Evolutionary conservation across 2,113 vertebrate species (phyloP).

Genomic region (Paraplagusia blochii): DNA sequence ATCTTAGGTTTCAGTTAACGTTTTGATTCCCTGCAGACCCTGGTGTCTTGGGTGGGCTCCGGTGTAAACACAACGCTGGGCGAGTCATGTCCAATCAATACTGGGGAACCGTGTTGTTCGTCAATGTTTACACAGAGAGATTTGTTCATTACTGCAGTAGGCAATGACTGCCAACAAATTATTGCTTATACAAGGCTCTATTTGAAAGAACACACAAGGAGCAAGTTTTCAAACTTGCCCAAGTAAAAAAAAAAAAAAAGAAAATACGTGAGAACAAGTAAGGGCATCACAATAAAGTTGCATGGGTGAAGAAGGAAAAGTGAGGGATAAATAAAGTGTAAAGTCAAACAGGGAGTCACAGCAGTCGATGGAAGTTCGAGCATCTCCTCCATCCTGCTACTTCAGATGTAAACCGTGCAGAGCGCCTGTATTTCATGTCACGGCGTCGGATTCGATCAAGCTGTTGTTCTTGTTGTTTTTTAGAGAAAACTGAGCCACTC

Average conservation of each 20-base stretch:
- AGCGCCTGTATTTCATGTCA: slow-evolving; percentile 55
- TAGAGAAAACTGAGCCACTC: slow-evolving; percentile 35
- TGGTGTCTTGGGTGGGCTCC: slow-evolving; percentile 35
- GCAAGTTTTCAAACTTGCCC: slow-evolving; percentile 15
- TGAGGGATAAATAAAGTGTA: slow-evolving; percentile 7
- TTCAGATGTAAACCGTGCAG: slow-evolving; percentile 48
- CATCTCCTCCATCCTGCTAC: slow-evolving; percentile 31
- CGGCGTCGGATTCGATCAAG: slow-evolving; percentile 57
- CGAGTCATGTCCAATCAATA: slow-evolving; percentile 56
- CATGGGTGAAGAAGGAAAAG: not conserved
- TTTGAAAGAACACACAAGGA: slow-evolving; percentile 17
- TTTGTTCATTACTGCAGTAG: no score
- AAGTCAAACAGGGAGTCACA: slow-evolving; percentile 42
- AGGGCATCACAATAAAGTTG: slow-evolving; percentile 5
- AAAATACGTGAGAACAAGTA: slow-evolving; percentile 3
- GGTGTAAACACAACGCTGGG: slow-evolving; percentile 35
- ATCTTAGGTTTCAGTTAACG: slow-evolving; percentile 19
- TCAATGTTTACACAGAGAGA: slow-evolving; percentile 55
- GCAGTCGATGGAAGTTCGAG: slow-evolving; percentile 47
- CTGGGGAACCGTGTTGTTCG: slow-evolving; percentile 48
- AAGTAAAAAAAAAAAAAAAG: slow-evolving; percentile 15
- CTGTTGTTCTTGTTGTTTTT: slow-evolving; percentile 56
- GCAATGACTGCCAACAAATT: no score
- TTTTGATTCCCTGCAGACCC: slow-evolving; percentile 13
- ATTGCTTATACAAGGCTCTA: slow-evolving; percentile 20